phyloP scores from a whole-genome alignment of 2,113 vertebrate genomes.

The Pogona vitticeps region DNA sequence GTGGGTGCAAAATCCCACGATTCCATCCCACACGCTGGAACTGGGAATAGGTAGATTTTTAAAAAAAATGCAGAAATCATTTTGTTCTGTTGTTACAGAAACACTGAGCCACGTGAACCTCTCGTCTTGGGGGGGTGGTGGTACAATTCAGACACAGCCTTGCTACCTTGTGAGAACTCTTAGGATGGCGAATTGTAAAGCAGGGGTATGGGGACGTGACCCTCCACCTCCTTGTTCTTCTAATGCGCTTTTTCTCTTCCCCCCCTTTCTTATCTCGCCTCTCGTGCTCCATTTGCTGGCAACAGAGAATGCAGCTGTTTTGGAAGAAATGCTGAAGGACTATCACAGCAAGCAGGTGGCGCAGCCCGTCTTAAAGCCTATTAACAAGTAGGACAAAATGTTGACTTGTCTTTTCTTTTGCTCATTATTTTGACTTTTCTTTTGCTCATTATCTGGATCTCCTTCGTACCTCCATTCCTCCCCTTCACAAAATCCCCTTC shows the following conservation, averaged over 20 bases:
- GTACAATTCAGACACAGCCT: not conserved
- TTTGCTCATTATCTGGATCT: not conserved
- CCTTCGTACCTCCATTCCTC: not conserved
- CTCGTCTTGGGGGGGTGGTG: not conserved
- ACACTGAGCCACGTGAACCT: not conserved
- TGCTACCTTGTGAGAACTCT: not conserved
- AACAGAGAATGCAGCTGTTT: conserved; percentile 89
- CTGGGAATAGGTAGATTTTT: too few relatives aligned
- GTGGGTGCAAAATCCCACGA: too few relatives aligned
- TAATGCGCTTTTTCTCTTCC: not conserved
- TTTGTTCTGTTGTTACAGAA: too few relatives aligned
- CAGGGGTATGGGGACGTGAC: not conserved
- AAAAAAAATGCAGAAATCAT: too few relatives aligned
- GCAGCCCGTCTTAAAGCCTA: conserved; percentile 72
- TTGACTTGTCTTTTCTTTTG: too few relatives aligned
- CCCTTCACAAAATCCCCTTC: not conserved
- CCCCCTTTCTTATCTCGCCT: not conserved
- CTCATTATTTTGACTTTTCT: not conserved
- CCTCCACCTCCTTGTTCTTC: not conserved
- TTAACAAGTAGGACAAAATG: conserved; percentile 84
- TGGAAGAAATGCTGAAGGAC: conserved; percentile 93
- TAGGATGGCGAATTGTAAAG: not conserved
- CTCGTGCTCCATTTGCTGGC: not conserved
- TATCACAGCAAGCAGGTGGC: conserved; percentile 84
- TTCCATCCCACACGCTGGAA: too few relatives aligned